Base-by-base conservation (phyloP, 2,113 vertebrate genomes). In the Dicaeum eximium region DNA sequence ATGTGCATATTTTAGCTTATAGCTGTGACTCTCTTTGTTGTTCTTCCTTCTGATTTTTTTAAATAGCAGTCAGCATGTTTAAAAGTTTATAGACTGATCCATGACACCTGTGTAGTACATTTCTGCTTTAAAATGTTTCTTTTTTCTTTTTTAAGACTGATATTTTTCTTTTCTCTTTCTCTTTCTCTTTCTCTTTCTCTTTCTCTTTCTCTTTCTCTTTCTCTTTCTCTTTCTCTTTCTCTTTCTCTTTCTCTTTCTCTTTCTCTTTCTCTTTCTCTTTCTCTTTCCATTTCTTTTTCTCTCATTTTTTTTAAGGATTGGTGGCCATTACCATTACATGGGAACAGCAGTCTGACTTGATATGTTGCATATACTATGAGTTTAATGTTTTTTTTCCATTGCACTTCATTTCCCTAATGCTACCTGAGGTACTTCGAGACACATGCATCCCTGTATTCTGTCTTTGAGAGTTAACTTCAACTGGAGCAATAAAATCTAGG, bases 401-500 rank as follows among this genome's bases (percentile, higher is more conserved):
- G 86, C 89, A 91, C 85, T 60, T 92, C 85, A 81, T 95, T 94
- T 97, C 96, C 94, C 80, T 97, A 86, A 96, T 91, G 96, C 93
- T 94, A 90, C 75, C 90, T 94, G 65, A 79, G 54, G 88, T 93
- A 90, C 82, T 86, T 74, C 7, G 12, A 94, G 87, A 90, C 75
- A 40, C 71, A 64, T 44, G 65, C 90, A 86, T 91, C 79, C 65
- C 40, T 82, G 91, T 97, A 92, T 97, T 96, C 97, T 99, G 99
- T 99, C 98, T 98, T 97, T 96, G 97, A 96, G 97, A 98, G 98
- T 99, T 99, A 98, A 97, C 98, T 97, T 98, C 98, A 98, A 98
- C 97, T 94, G 96, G 97, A 98, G 97, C 97, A 88, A 95, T 90
- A 95, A 97, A 97, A 96, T 95, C 95, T n/a, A 66, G 96, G 89